phyloP scores from a whole-genome alignment of 2,797 vertebrate species.

The Sternotherus odoratus region DNA sequence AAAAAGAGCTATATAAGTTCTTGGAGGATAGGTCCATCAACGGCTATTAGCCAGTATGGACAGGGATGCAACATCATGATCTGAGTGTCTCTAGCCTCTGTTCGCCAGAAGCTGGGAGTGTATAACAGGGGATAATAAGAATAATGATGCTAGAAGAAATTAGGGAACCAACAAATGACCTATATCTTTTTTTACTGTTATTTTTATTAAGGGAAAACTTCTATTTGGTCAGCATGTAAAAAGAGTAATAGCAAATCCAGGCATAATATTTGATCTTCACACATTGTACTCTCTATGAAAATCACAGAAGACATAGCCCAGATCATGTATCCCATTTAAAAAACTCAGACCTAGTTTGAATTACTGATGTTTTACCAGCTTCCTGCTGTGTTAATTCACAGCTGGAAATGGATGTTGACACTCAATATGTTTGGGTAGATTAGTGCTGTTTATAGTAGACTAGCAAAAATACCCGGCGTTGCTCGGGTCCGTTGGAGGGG shows the following conservation, averaged over 20 bases:
- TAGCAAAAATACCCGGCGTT: no score
- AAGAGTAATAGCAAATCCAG: background rate
- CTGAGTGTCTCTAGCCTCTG: no score
- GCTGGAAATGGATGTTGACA: conserved; percentile 48
- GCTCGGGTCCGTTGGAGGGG: no score
- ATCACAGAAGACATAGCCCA: background rate
- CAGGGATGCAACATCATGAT: no score
- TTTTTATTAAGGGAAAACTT: background rate
- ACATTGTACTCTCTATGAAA: background rate
- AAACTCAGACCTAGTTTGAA: conserved; percentile 22
- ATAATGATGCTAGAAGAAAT: background rate
- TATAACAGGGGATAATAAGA: background rate
- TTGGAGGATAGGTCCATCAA: no score
- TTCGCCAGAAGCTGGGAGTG: no score
- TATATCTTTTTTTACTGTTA: background rate
- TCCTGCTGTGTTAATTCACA: conserved; percentile 42
- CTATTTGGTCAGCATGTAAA: background rate
- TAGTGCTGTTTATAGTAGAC: conserved; percentile 22
- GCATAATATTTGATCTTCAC: background rate
- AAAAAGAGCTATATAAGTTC: no score
- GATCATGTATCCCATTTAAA: conserved; percentile 12
- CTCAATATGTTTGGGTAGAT: conserved; percentile 11
- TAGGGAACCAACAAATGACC: background rate
- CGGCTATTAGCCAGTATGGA: no score
- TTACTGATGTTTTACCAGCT: conserved; percentile 38